Conservation (phyloP, 2,888 invertebrate genomes). For the Notodonta dromedarius region DNA sequence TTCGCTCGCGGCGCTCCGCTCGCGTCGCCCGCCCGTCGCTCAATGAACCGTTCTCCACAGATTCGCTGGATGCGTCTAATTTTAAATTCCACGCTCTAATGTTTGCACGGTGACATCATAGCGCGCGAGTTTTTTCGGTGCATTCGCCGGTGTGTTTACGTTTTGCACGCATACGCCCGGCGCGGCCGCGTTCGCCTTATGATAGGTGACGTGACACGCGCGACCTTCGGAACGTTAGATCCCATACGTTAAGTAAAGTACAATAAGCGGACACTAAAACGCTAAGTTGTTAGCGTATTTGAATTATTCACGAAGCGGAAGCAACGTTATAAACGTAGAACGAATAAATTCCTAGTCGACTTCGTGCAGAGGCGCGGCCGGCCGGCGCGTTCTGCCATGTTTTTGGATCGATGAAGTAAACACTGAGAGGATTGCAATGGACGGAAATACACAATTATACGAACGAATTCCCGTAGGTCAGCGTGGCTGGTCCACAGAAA, state of each 20-base stretch:
- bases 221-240: constrained; percentile 53
- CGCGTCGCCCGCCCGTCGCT: constrained; percentile 80
- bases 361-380: constrained; percentile 39
- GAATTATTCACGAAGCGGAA: constrained; percentile 12
- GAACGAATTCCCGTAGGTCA: constrained; percentile 35
- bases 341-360: constrained; percentile 23
- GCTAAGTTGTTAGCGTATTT: neutral
- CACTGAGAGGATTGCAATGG: constrained; percentile 33
- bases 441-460: constrained; percentile 39
- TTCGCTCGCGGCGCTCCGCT: constrained; percentile 78
- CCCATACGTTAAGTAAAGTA: constrained; percentile 34
- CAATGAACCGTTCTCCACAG: constrained; percentile 76
- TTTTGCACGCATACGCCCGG: constrained; percentile 58
- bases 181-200: constrained; percentile 58
- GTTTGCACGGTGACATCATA: constrained; percentile 82
- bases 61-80: constrained; percentile 75
- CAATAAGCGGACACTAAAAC: neutral
- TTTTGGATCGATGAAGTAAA: constrained; percentile 46
- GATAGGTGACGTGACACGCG: constrained; percentile 57
- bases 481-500: constrained; percentile 47
- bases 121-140: constrained; percentile 71
- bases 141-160: constrained; percentile 77
- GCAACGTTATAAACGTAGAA: constrained; percentile 35
- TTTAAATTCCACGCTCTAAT: constrained; percentile 75
- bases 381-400: constrained; percentile 45